A percentile compares a stretch with the other conserved stretches of the same genome.
phyloP scores from a whole-genome alignment of 1,140 invertebrate genomes.

The Limonius californicus region DNA sequence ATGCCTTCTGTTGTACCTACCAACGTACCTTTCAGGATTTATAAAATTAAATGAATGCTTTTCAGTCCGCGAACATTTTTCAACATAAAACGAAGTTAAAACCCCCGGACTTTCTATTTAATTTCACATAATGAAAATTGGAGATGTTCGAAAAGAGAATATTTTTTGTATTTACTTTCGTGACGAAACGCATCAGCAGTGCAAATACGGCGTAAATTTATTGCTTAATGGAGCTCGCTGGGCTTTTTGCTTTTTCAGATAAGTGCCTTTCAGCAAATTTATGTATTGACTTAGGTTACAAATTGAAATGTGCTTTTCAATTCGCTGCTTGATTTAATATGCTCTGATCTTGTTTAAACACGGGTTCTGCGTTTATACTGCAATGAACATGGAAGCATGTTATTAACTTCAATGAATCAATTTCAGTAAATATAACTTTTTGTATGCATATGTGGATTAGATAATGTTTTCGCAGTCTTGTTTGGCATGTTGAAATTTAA shows the following conservation, averaged over 20 bases:
- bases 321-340: constrained; percentile 31
- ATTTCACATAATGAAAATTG: constrained; percentile 25
- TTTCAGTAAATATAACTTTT: no score
- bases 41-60: constrained; percentile 21
- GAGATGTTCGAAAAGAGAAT: neutral
- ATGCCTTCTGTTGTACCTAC: no score
- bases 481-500: no score
- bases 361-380: no score
- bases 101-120: constrained; percentile 9
- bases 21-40: constrained; percentile 4
- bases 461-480: no score
- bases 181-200: constrained; percentile 27
- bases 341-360: constrained; percentile 25
- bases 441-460: no score
- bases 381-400: no score
- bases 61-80: neutral
- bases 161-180: constrained; percentile 26
- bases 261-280: constrained; percentile 30
- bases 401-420: no score
- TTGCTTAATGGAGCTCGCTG: constrained; percentile 22
- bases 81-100: constrained; percentile 7
- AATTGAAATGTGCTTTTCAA: constrained; percentile 31
- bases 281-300: constrained; percentile 31
- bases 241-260: constrained; percentile 18
- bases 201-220: constrained; percentile 26